Evolutionary conservation across 2,113 vertebrate genomes (phyloP), one percentile per base, ranked within the genome.

Genomic region (Amphiprion ocellaris): DNA sequence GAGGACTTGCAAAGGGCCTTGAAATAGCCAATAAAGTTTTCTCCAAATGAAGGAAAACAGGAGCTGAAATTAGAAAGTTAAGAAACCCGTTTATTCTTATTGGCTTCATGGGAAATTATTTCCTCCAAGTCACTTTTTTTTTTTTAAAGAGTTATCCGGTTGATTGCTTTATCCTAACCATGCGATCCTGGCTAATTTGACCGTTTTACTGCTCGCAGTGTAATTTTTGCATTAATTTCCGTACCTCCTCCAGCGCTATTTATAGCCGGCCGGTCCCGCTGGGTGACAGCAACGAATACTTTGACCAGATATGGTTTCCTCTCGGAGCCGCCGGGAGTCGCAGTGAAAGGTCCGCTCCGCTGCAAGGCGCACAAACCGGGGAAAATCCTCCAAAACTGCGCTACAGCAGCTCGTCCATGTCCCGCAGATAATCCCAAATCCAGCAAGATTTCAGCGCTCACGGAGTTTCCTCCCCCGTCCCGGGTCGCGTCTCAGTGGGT

Each of bases 251-350:
- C 90, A 69, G 72, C 67, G 84, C 94, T 95, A 95, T 94, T 94
- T 93, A 94, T 95, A 95, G 95, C 81, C 83, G 74, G 85, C 80
- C 85, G 87, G 92, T 93, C 93, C 92, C 89, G 89, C 93, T 73
- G 86, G 92, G 92, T 95, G 95, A 95, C 95, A 92, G 94, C 89
- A 90, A 85, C 89, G 94, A 96, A 96, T 96, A 95, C 92, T 97
- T 95, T 96, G 96, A 93, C 96, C 96, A 96, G 95, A 97, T 96
- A 96, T 95, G 95, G 95, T 89, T 94, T 88, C 93, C 92, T 93
- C 33, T 76, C 85, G 74, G 89, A 86, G 90, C 83, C 61, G 92
- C 74, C 74, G 68, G 79, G 77, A 87, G 74, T 86, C 87, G 83
- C 88, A 53, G 68, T 56, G 85, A 77, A 50, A 79, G 53, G 68